A percentile compares a stretch with the other conserved stretches of the same genome.
phyloP scores from a whole-genome alignment of 2,888 invertebrate species.

The Boloria selene region DNA sequence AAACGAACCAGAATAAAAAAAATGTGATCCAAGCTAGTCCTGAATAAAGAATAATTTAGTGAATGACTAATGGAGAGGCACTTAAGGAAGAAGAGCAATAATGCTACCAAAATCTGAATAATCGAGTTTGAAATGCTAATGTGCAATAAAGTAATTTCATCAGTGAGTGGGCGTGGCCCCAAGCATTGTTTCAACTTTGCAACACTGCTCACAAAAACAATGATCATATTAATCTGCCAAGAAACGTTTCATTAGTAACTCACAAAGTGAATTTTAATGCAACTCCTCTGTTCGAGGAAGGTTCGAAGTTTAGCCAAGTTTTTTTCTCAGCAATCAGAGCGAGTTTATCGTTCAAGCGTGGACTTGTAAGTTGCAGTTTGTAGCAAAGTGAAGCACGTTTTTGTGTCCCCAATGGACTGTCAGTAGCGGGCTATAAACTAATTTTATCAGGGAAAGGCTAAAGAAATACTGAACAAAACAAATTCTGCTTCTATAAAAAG shows the following conservation, averaged over 20 bases:
- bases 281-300: constrained; percentile 55
- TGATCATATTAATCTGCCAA: constrained; percentile 48
- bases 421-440: constrained; percentile 8
- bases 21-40: too few species aligned
- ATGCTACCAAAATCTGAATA: background rate
- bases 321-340: constrained; percentile 39
- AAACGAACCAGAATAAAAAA: too few species aligned
- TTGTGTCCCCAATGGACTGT: constrained; percentile 7
- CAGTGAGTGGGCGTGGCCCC: constrained; percentile 39
- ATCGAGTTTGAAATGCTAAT: constrained; percentile 1
- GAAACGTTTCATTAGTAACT: constrained; percentile 62
- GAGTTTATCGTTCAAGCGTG: constrained; percentile 31
- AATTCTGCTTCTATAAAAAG: background rate
- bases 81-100: background rate
- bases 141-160: constrained; percentile 21
- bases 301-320: constrained; percentile 37
- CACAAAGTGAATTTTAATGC: constrained; percentile 73
- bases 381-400: constrained; percentile 24
- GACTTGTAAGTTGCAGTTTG: constrained; percentile 24
- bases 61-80: too few species aligned
- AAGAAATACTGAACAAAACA: background rate
- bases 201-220: constrained; percentile 48
- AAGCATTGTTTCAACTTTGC: constrained; percentile 48
- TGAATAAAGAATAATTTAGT: too few species aligned
- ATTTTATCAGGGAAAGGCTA: constrained; percentile 3